Evolutionary conservation across 2,888 invertebrate genomes (phyloP), one percentile per base, ranked within the genome.

Genomic region (Shargacucullia verbasci): DNA sequence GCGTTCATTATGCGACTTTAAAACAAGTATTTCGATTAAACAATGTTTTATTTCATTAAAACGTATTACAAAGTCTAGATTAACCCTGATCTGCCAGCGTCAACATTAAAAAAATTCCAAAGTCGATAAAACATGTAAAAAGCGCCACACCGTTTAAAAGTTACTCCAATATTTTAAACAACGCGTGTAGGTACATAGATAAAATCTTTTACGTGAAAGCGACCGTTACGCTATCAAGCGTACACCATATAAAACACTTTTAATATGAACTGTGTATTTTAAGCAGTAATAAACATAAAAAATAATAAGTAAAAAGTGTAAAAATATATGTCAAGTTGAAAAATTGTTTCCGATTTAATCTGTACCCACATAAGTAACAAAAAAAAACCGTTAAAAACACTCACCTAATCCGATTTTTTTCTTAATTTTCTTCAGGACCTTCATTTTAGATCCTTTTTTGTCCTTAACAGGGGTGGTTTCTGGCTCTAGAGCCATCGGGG

Each of bases 371-470:
- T 44, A 15, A 11, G n/a, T 25, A 29, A 6, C 9, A 7, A 33
- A 57, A 59, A 56, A 74, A 61, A 55, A 43, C 55, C 63, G 45
- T 70, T 66, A 56, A 37, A 66, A 37, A 66, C 89, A 78, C 97
- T 96, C 91, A 98, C 98, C 97, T 88, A 98, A 91, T 80, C 98
- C 98, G 87, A 98, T 98, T 83, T 97, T 97, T 82, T 96, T 96
- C 90, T 98, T 98, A 81, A 98, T 97, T 87, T 98, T 98, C 95
- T 98, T 98, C 68, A 98, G 92, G 64, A 98, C 97, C 94, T 98
- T 98, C 97, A 98, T 98, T 94, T 97, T 98, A 1, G 94, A 94
- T 10, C 93, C 92, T 56, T 94, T 94, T 69, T 92, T 92, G 70
- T 92, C 91, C 80, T 93, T 92, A 0, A 92, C 90, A 0, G 91